Percentiles rank a stretch among this genome's conserved stretches.
Conservation (phyloP, 2,113 vertebrate genomes). For the Clarias macrocephalus region DNA sequence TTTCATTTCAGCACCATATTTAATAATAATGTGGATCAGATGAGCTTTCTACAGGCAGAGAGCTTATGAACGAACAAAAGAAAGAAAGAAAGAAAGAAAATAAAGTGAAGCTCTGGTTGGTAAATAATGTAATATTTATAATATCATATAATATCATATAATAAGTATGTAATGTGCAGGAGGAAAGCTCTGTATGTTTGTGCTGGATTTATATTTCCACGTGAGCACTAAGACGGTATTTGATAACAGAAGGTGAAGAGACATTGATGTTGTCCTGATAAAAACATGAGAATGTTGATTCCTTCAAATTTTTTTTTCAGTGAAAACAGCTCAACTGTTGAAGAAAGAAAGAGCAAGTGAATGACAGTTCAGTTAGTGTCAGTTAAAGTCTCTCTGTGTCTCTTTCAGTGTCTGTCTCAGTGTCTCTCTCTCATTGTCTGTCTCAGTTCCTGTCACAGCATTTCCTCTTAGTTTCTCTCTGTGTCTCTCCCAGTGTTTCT, state of each 20-base stretch:
- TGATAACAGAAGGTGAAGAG: not conserved
- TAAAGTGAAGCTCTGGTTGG: not conserved
- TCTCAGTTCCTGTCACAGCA: too few species aligned
- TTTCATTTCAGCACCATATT: not conserved
- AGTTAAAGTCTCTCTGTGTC: too few species aligned
- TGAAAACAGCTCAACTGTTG: constrained; percentile 29
- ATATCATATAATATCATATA: too few species aligned
- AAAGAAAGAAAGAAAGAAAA: not conserved
- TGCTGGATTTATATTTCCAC: not conserved
- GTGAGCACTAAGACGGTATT: not conserved
- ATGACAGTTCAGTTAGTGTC: not conserved
- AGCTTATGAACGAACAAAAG: not conserved
- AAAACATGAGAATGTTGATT: not conserved
- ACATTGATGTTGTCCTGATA: not conserved
- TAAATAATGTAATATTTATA: too few species aligned
- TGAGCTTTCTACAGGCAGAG: not conserved
- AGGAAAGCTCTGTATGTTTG: too few species aligned
- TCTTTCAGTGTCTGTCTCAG: too few species aligned
- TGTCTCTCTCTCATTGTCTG: too few species aligned
- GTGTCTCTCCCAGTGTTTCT: not conserved
- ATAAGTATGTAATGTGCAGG: too few species aligned
- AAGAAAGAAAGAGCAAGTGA: not conserved
- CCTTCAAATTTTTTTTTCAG: not conserved
- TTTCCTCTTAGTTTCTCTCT: too few species aligned
- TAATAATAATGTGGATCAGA: not conserved